Conservation (phyloP, 2,113 vertebrate species). For the Orcinus orca region DNA sequence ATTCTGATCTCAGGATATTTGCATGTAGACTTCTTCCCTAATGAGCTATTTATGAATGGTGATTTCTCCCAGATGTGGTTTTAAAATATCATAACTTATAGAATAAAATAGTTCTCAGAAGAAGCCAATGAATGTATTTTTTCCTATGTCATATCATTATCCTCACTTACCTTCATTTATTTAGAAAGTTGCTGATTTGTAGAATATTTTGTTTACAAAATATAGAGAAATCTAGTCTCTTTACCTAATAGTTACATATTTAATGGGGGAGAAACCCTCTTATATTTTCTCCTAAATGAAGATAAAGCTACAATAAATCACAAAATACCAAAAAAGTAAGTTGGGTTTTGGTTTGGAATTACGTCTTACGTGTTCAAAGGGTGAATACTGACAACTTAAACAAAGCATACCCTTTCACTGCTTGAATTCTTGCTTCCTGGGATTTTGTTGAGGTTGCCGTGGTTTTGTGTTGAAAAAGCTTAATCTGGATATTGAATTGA, state of each 20-base stretch:
- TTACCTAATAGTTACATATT: not conserved
- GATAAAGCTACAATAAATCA: not conserved
- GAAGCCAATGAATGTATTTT: not conserved
- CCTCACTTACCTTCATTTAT: not conserved
- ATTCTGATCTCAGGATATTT: not conserved
- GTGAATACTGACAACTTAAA: not conserved
- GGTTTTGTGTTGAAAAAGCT: not conserved
- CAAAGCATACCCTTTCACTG: not conserved
- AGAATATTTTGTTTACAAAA: constrained; percentile 26
- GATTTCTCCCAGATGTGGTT: not conserved
- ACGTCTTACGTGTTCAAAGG: not conserved
- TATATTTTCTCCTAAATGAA: constrained; percentile 33
- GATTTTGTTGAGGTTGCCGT: not conserved
- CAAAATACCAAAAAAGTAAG: not conserved
- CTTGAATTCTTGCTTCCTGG: not conserved
- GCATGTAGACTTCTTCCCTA: not conserved
- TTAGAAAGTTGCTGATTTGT: not conserved
- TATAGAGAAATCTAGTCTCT: not conserved
- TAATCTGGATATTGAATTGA: constrained; percentile 16
- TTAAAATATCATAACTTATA: constrained; percentile 6
- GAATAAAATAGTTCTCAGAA: constrained; percentile 9
- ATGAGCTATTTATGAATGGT: not conserved
- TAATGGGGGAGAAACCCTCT: not conserved
- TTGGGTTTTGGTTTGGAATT: not conserved
- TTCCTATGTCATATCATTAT: not conserved